Conservation (phyloP, 2,888 invertebrate species). For the Hirtodrosophila cameraria region DNA sequence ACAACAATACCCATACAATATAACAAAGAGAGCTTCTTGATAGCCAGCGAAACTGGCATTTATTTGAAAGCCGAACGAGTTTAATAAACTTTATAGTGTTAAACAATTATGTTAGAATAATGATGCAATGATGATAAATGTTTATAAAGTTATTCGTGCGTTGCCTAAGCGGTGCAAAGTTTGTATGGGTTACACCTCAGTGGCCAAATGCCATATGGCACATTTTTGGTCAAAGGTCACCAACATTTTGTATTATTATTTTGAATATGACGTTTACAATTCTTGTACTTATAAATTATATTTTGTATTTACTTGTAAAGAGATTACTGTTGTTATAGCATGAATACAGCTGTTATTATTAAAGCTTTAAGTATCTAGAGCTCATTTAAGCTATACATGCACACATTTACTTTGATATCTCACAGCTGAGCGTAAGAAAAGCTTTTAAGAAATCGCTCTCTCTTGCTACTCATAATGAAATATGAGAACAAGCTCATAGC, state of each 20-base stretch:
- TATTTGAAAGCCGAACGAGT: slow-evolving; percentile 27
- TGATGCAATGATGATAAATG: background rate
- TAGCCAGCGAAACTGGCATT: slow-evolving; percentile 55
- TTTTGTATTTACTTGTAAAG: too few relatives aligned
- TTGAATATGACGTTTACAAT: too few relatives aligned
- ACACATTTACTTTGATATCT: background rate
- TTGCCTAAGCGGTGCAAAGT: background rate
- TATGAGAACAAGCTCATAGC: background rate
- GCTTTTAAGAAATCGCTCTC: background rate
- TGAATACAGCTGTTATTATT: background rate
- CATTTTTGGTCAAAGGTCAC: too few relatives aligned
- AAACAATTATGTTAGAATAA: background rate
- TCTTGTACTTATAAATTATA: too few relatives aligned
- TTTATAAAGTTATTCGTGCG: background rate
- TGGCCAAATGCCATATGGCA: background rate
- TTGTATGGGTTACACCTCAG: background rate
- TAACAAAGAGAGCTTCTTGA: slow-evolving; percentile 46
- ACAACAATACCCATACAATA: slow-evolving; percentile 73
- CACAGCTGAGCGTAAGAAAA: slow-evolving; percentile 1
- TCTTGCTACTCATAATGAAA: slow-evolving; percentile 1
- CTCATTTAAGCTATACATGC: background rate
- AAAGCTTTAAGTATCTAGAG: background rate
- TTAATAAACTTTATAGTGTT: background rate
- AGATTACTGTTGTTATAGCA: too few relatives aligned
- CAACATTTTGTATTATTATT: too few relatives aligned